Base-by-base conservation (phyloP, 2,888 invertebrate genomes). In the Pollenia griseotomentosa region DNA sequence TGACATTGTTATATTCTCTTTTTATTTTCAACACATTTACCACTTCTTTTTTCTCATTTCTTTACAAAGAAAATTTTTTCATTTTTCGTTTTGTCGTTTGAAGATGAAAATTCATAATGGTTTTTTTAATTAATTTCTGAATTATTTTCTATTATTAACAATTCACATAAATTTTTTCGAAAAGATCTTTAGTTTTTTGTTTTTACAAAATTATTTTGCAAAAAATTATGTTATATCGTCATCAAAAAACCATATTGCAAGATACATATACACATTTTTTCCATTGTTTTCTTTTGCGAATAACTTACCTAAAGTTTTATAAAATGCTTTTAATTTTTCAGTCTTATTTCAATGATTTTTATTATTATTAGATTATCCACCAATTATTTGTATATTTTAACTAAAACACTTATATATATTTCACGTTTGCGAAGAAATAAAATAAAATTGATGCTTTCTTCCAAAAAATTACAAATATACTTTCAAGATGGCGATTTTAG, bases 291-390 rank as follows among this genome's bases (percentile, higher is more conserved):
- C 8, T 55, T 14, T 14, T 14, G 23, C 42, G 6, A 44, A 74
- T 16, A 55, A 74, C 83, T 74, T 70, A 87, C 87, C 84, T 84
- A 84, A 80, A 57, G 68, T 46, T 87, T 80, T 81, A 73, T 33
- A 66, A 87, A 86, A 87, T 78, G 87, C 84, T 73, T 68, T 74
- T 73, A 40, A 48, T 55, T 57, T 79, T 84, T 84, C 87, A 87
- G 87, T 87, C 87, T 87, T 87, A 74, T 40, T 80, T 80, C 80
- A 83, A 75, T 55, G 12, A 82, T 19, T 59, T 70, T 55, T 65
- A 59, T 0, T 48, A 48, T 11, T 23, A 16, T 44, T 59, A 23
- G 59, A 46, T 65, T 84, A 65, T 48, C 23, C 59, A 70, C 61
- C 68, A 80, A 19, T 68, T 12, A 44, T 65, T 48, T 40, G 16